Evolutionary conservation across 1,140 invertebrate species (phyloP), one percentile per base, ranked within the genome.

Genomic region (Ceratosolen fusciceps): DNA sequence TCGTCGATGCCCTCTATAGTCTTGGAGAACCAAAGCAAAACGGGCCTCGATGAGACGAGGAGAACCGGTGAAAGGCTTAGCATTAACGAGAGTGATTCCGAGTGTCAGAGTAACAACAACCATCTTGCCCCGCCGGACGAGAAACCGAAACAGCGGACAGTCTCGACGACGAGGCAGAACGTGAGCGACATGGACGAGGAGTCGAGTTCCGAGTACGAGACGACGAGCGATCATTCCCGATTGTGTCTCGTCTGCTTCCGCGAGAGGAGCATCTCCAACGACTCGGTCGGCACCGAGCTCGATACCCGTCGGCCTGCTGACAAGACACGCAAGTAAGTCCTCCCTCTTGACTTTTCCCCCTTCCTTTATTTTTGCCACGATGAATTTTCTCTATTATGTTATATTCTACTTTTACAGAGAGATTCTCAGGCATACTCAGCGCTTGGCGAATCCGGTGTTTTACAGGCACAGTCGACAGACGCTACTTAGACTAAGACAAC

Each of bases 401-500:
- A 43, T 43, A 43, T 12, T 43, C 5, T 43, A 43, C 72, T 74
- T 39, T 83, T 86, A 54, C 70, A 91, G 90, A 81, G 92, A 93
- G 82, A 92, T 95, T 73, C 85, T 92, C 83, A 93, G 93, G 86
- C 92, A 92, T 86, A 91, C 91, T 52, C 93, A 94, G 85, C 92
- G 93, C 39, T 87, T 95, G 82, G 91, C 93, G 1, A 95, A 95
- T 90, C 94, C 94, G 37, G 90, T 94, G 43, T 92, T 92, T 87
- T 92, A 92, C 79, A 93, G 93, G 84, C 91, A 92, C 56, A 93
- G 93, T 80, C 93, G 92, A 83, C 92, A 94, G 83, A 91, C 92
- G 14, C 88, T 96, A 70, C 87, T 96, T 16, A 93, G 96, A 83
- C 89, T 98, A 81, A 98, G 98, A 85, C 97, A 99, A 88, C 93